These are phyloP conservation scores for Ctenomys sociabilis DNA, from an alignment of 2,113 vertebrate species.

Conservation along the genomic window DNA sequence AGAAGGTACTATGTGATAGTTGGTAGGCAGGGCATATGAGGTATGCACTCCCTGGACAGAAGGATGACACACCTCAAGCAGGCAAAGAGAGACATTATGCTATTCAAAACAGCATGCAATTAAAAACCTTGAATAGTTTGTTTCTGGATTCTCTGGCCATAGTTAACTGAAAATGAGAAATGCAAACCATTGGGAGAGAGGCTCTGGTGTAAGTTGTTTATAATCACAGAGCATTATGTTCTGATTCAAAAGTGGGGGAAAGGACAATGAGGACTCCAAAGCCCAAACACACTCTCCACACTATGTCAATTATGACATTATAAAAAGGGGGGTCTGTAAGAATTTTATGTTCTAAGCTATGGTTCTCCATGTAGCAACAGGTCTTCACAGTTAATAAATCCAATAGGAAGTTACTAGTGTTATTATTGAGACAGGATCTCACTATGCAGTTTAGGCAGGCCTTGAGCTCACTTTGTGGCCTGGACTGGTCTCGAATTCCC, in stretches of 20 bases:
- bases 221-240: slow-evolving; percentile 4
- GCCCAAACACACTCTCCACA: neutral
- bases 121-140: neutral
- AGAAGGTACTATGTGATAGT: neutral
- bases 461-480: no score
- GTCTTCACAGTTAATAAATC: slow-evolving; percentile 20
- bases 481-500: no score
- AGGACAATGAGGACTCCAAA: neutral
- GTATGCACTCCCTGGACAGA: neutral
- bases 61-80: neutral
- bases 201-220: neutral
- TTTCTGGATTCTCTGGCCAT: neutral
- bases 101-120: neutral
- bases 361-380: neutral
- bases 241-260: slow-evolving; percentile 1
- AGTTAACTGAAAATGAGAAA: neutral
- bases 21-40: neutral
- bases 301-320: neutral
- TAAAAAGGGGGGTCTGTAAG: neutral
- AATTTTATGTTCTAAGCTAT: slow-evolving; percentile 6
- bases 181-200: neutral
- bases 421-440: no score
- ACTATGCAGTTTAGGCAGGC: no score
- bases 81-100: neutral
- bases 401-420: slow-evolving; percentile 4